phyloP scores from a whole-genome alignment of 2,888 invertebrate species.

The Brachylomia viminalis region DNA sequence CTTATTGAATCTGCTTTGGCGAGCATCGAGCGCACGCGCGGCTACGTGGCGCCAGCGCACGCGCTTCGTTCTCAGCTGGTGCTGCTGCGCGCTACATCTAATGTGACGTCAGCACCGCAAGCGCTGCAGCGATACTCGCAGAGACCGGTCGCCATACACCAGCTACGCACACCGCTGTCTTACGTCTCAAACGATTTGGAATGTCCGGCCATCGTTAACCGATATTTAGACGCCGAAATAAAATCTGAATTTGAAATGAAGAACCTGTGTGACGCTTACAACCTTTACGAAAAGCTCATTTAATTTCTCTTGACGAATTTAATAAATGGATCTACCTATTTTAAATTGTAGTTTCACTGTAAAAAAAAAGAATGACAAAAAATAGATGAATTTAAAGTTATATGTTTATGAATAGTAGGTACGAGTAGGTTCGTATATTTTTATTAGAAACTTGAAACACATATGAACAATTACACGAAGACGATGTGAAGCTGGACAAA shows the following conservation, averaged over 20 bases:
- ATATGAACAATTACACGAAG: no score
- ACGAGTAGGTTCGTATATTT: not conserved
- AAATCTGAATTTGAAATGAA: slow-evolving; percentile 11
- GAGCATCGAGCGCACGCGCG: slow-evolving; percentile 65
- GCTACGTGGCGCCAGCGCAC: slow-evolving; percentile 41
- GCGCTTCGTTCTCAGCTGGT: slow-evolving; percentile 69
- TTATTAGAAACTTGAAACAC: not conserved
- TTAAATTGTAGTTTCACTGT: not conserved
- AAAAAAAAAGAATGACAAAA: not conserved
- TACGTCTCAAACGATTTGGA: slow-evolving; percentile 6
- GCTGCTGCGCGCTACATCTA: slow-evolving; percentile 55
- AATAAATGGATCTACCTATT: no score
- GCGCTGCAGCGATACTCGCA: slow-evolving; percentile 14
- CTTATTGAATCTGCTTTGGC: slow-evolving; percentile 72
- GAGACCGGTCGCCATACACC: slow-evolving; percentile 4
- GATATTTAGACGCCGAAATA: slow-evolving; percentile 12
- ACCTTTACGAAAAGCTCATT: not conserved
- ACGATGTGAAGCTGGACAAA: no score
- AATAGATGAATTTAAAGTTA: no score
- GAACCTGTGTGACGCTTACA: slow-evolving; percentile 11
- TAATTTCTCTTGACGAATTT: no score
- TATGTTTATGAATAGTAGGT: not conserved
- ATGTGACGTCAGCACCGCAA: not conserved
- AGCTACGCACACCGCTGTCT: slow-evolving; percentile 11
- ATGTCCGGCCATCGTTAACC: slow-evolving; percentile 13